phyloP scores from a whole-genome alignment of 1,140 invertebrate species.

The Euwallacea similis region DNA sequence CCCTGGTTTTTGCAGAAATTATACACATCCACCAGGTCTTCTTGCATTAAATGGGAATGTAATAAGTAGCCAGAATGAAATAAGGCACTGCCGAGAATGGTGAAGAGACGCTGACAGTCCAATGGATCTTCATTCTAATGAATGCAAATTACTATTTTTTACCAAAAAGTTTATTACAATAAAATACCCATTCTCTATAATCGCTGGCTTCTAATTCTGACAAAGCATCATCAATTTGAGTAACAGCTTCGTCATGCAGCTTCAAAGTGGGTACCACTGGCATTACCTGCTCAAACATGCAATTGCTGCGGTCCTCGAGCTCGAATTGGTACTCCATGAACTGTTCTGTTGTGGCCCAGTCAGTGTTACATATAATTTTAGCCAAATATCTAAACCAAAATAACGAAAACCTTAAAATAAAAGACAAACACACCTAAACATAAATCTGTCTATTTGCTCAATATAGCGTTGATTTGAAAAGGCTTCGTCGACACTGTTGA shows the following conservation, averaged over 20 bases:
- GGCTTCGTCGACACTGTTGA: slow-evolving; percentile 57
- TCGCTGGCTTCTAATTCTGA: slow-evolving; percentile 81
- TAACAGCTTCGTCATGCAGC: slow-evolving; percentile 72
- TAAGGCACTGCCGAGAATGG: slow-evolving; percentile 72
- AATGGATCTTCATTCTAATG: slow-evolving; percentile 74
- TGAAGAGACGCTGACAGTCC: slow-evolving; percentile 75
- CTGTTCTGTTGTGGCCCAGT: slow-evolving; percentile 46
- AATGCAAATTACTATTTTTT: slow-evolving; percentile 3
- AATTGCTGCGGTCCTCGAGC: slow-evolving; percentile 14
- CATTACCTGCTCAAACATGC: slow-evolving; percentile 52
- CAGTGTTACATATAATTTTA: slow-evolving; percentile 51
- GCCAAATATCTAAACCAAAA: slow-evolving; percentile 53
- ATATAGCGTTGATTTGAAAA: slow-evolving; percentile 55
- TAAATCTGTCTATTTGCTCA: slow-evolving; percentile 59
- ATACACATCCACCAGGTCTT: slow-evolving; percentile 71
- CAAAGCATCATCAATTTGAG: slow-evolving; percentile 76
- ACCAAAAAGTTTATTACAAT: neutral
- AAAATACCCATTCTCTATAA: slow-evolving; percentile 73
- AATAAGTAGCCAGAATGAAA: slow-evolving; percentile 73
- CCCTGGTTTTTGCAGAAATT: slow-evolving; percentile 70
- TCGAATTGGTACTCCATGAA: slow-evolving; percentile 34
- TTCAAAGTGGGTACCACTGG: slow-evolving; percentile 61
- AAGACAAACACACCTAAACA: slow-evolving; percentile 46
- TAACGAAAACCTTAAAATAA: slow-evolving; percentile 2
- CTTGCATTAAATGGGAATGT: slow-evolving; percentile 69